Evolutionary conservation across 1,140 invertebrate species (phyloP).

Genomic region (Paraescarpia echinospica): DNA sequence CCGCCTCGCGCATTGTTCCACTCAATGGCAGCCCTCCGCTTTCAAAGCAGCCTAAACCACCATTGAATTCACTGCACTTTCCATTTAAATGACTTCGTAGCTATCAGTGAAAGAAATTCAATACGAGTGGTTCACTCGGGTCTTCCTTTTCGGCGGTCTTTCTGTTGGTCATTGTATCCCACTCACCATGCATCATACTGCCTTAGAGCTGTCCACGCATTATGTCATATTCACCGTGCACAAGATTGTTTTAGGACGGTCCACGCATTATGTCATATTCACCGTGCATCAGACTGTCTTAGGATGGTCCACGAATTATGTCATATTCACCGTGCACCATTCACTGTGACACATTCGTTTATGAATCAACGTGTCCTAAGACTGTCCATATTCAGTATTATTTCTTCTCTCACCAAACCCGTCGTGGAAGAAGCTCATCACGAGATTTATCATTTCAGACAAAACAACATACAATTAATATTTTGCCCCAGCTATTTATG

Average conservation of each 20-base stretch:
- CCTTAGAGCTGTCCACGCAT: not conserved
- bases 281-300: too few species aligned
- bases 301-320: too few species aligned
- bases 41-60: not conserved
- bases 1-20: not conserved
- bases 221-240: not conserved
- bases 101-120: constrained; percentile 1
- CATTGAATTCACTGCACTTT: not conserved
- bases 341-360: too few species aligned
- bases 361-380: too few species aligned
- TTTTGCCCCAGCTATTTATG: not conserved
- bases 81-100: constrained; percentile 1
- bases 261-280: too few species aligned
- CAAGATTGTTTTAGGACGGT: too few species aligned
- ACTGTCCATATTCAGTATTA: too few species aligned
- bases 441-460: not conserved
- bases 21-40: not conserved
- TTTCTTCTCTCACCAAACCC: not conserved
- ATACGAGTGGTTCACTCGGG: not conserved
- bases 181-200: not conserved
- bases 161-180: not conserved
- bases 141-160: not conserved
- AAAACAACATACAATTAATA: not conserved
- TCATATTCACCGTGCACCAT: too few species aligned
- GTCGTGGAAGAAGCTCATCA: not conserved